Conservation (phyloP, 2,113 vertebrate species). For the Myrmecophaga tridactyla region DNA sequence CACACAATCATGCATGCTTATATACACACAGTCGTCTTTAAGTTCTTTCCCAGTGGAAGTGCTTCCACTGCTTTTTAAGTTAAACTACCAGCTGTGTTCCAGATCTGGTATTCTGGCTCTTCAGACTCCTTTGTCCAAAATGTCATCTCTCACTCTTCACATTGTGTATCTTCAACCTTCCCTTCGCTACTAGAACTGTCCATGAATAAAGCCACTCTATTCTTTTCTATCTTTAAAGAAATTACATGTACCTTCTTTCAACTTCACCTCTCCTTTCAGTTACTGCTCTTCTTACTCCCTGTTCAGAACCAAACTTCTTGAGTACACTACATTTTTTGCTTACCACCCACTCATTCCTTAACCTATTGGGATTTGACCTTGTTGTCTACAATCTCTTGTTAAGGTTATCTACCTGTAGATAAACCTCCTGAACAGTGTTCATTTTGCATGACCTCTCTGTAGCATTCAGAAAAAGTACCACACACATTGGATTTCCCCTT, state of each 20-base stretch:
- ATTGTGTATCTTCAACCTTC: not conserved
- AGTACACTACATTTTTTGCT: not conserved
- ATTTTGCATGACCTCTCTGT: not conserved
- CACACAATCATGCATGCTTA: accelerated
- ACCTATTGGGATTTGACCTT: not conserved
- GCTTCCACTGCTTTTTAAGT: too few species aligned
- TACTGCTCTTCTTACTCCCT: not conserved
- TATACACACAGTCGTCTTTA: not conserved
- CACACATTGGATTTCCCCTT: not conserved
- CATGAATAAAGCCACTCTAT: not conserved
- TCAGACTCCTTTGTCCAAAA: not conserved
- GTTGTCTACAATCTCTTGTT: not conserved
- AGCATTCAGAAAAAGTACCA: not conserved
- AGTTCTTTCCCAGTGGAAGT: not conserved
- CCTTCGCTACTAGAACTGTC: too few species aligned
- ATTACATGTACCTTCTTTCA: not conserved
- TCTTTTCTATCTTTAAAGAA: not conserved
- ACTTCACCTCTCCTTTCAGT: not conserved
- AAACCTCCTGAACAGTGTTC: not conserved
- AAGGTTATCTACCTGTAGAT: not conserved
- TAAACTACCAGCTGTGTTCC: not conserved
- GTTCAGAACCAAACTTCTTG: not conserved
- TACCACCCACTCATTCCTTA: not conserved
- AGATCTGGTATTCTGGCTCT: not conserved
- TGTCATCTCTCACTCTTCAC: not conserved